Evolutionary conservation across 2,113 vertebrate species (phyloP).

Genomic region (Silurus glanis): DNA sequence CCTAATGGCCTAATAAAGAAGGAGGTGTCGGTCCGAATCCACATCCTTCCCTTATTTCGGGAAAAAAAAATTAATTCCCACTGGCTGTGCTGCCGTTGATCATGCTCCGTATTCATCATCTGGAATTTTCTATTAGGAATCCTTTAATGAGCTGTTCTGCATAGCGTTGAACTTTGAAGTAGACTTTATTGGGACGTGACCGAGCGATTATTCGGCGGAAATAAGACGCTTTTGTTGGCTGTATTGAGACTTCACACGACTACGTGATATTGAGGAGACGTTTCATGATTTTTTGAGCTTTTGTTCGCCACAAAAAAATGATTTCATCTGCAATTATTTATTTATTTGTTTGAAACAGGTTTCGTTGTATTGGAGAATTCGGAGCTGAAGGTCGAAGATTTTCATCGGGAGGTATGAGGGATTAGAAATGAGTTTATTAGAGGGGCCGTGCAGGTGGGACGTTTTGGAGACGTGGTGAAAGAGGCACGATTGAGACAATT

Average conservation of each 20-base stretch:
- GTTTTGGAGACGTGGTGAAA: too few species aligned
- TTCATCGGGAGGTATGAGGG: too few species aligned
- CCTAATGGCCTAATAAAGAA: constrained; percentile 15
- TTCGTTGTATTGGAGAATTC: too few species aligned
- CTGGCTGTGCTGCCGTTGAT: background rate
- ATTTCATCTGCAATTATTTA: too few species aligned
- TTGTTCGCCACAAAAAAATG: too few species aligned
- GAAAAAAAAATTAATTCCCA: background rate
- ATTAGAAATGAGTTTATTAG: too few species aligned
- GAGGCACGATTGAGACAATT: too few species aligned
- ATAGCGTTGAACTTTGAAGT: background rate
- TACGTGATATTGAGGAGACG: background rate
- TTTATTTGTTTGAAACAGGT: too few species aligned
- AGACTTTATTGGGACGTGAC: background rate
- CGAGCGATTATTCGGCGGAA: background rate
- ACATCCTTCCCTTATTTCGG: background rate
- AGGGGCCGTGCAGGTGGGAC: too few species aligned
- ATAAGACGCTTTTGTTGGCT: background rate
- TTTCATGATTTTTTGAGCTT: too few species aligned
- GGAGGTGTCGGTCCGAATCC: background rate
- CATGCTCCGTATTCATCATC: background rate
- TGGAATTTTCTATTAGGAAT: background rate
- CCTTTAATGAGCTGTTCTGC: background rate
- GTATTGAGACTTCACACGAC: background rate
- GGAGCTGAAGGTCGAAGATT: too few species aligned